Evolutionary conservation across 1,140 invertebrate genomes (phyloP).

Genomic region (Brachionus paranguensis): DNA sequence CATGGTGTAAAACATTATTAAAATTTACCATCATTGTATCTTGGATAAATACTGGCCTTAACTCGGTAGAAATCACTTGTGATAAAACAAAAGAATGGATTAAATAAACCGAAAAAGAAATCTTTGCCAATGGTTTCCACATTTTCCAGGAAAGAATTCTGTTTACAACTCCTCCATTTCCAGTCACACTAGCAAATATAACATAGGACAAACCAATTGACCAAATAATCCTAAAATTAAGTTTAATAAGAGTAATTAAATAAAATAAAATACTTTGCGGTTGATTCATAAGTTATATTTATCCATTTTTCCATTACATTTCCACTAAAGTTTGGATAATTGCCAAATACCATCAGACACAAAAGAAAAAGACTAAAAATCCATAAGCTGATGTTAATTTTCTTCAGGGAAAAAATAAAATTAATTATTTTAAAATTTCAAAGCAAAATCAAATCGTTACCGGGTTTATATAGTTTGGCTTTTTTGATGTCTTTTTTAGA

Average conservation of each 20-base stretch:
- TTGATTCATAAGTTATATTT: background rate
- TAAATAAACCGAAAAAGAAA: constrained; percentile 83
- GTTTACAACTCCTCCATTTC: constrained; percentile 54
- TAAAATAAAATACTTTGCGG: background rate
- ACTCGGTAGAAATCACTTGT: background rate
- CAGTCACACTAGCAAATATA: background rate
- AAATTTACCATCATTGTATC: constrained; percentile 10
- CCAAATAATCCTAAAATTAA: background rate
- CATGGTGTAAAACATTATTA: background rate
- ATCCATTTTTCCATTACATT: background rate
- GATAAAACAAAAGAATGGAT: constrained; percentile 61
- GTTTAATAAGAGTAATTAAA: background rate
- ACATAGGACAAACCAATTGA: background rate
- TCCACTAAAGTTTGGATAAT: background rate
- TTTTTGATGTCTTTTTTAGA: background rate
- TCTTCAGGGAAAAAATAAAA: background rate
- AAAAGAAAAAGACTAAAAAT: background rate
- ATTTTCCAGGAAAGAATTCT: constrained; percentile 70
- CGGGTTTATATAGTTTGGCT: background rate
- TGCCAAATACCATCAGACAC: background rate
- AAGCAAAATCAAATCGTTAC: background rate
- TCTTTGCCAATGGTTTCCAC: constrained; percentile 73
- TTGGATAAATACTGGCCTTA: background rate
- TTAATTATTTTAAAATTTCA: background rate
- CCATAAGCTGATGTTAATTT: background rate